Base-by-base conservation (phyloP, 2,113 vertebrate species). In the Fulica atra region DNA sequence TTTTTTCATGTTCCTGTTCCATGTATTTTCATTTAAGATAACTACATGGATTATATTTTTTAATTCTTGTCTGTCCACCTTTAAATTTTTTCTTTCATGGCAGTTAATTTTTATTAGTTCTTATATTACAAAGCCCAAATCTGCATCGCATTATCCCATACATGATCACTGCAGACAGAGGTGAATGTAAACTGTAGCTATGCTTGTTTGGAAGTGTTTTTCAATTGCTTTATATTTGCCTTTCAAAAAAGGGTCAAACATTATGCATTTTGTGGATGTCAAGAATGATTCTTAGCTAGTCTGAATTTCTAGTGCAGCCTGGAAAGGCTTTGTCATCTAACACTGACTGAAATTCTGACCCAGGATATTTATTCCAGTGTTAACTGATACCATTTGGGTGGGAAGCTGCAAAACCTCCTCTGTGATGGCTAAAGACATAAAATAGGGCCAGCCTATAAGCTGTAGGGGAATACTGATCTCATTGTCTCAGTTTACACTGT, bases 1-100 rank as follows among this genome's bases (percentile, higher is more conserved):
- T 96, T 97, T 97, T 96, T 95, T 68, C 74, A 69, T 46, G 29
- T 89, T 93, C 9, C 53, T 11, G 18, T 92, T 95, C 60, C 80
- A 72, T 57, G 40, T 59, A 40, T 8, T 86, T 92, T 64, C 64
- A 72, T 83, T 72, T 69, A 72, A 81, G 57, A 26, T 69, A 53
- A 56, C 33, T 51, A 7, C 5, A 11, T 89, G 5, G 13, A 68
- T 87, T 86, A 4, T 73, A 14, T 80, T 79, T 86, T 19, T 70
- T 89, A 59, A 36, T 78, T 29, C 60, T 81, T 81, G 20, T 74
- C 38, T 79, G 8, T 61, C 57, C 15, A n/a, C 36, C 50, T 82
- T 82, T 23, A 65, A 33, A 28, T 82, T 59, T 86, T 89, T 79
- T 24, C 10, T 51, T 84, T 44, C 1, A 8, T 20, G n/a, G 17